Conservation (phyloP, 2,888 invertebrate genomes). For the Cheilosia urbana region DNA sequence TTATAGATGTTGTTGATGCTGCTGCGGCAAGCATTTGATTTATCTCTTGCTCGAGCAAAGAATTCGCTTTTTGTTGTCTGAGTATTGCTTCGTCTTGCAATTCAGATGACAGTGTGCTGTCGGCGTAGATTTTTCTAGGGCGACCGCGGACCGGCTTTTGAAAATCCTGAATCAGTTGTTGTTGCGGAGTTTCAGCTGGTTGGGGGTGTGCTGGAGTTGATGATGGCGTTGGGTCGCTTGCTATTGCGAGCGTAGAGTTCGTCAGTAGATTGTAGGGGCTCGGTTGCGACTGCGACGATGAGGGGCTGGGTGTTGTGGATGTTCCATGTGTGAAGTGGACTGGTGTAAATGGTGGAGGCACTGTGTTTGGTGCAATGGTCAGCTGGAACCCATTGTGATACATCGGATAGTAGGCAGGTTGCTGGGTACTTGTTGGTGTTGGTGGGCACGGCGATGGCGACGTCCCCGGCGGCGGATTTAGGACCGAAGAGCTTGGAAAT, state of each 20-base stretch:
- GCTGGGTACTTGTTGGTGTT: constrained; percentile 65
- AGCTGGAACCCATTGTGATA: constrained; percentile 83
- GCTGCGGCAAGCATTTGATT: constrained; percentile 82
- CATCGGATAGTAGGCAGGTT: constrained; percentile 82
- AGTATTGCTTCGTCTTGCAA: constrained; percentile 78
- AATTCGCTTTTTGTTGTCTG: constrained; percentile 82
- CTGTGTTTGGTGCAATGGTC: constrained; percentile 82
- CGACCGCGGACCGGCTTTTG: constrained; percentile 83
- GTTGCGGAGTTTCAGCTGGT: constrained; percentile 56
- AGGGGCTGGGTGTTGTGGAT: constrained; percentile 61
- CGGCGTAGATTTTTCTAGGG: constrained; percentile 80
- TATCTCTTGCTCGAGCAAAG: constrained; percentile 82
- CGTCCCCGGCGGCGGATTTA: constrained; percentile 76
- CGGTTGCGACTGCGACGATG: constrained; percentile 71
- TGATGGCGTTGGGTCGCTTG: constrained; percentile 75
- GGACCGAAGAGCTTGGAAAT: constrained; percentile 79
- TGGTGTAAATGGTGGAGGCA: constrained; percentile 83
- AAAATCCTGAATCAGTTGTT: constrained; percentile 81
- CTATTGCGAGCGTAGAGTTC: constrained; percentile 73
- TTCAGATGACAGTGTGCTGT: constrained; percentile 74
- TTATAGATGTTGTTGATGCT: constrained; percentile 75
- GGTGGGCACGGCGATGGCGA: constrained; percentile 76
- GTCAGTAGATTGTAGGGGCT: constrained; percentile 76
- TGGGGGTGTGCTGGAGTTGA: constrained; percentile 49
- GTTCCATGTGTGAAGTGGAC: constrained; percentile 81